phyloP scores from a whole-genome alignment of 2,113 vertebrate genomes.

The Axis porcinus region DNA sequence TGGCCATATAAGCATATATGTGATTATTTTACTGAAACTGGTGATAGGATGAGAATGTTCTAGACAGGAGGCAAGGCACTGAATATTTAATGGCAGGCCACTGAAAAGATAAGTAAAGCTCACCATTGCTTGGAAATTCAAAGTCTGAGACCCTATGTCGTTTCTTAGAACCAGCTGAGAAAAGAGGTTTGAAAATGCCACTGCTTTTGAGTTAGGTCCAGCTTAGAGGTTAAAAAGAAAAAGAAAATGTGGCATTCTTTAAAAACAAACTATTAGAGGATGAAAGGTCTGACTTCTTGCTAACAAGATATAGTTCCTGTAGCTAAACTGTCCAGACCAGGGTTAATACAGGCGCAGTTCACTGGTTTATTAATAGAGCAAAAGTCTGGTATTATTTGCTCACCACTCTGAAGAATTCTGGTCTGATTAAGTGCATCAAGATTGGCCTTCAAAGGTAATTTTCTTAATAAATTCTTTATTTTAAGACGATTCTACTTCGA shows the following conservation, averaged over 20 bases:
- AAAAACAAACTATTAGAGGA: neutral
- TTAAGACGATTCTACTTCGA: neutral
- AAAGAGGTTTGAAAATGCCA: constrained; percentile 2
- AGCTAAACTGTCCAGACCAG: neutral
- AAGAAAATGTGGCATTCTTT: neutral
- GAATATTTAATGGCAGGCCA: neutral
- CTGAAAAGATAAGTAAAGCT: neutral
- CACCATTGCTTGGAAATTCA: neutral
- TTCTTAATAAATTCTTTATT: neutral
- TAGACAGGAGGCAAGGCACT: neutral
- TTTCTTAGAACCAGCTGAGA: neutral
- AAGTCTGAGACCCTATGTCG: neutral
- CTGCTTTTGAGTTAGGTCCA: neutral
- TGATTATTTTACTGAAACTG: neutral
- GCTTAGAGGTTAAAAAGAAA: neutral
- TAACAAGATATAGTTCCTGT: neutral
- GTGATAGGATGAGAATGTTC: neutral
- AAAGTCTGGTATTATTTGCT: neutral
- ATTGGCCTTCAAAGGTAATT: neutral
- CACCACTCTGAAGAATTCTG: neutral
- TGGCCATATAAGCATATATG: neutral
- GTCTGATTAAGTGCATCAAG: neutral
- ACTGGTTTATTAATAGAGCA: neutral
- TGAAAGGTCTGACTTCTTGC: neutral
- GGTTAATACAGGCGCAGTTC: neutral